Evolutionary conservation across 2,888 invertebrate genomes (phyloP), one percentile per base, ranked within the genome.

Genomic region (Plebejus argus): DNA sequence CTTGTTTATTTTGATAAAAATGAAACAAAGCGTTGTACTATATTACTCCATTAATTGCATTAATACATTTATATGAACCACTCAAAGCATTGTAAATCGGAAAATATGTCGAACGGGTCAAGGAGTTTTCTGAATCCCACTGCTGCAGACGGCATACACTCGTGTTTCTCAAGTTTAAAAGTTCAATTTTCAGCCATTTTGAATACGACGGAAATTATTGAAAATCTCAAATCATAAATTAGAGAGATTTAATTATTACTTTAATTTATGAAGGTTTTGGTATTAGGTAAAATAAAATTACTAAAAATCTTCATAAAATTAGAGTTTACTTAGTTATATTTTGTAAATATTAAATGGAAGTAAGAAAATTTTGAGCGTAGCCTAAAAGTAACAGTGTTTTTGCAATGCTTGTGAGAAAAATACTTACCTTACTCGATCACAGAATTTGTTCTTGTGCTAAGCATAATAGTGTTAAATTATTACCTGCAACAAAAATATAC

Each of bases 61-160:
- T 45, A 39, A 10, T n/a, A 56, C 4, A n/a, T 56, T 56, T 58
- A 7, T 58, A 58, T 20, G n/a, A 58, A 58, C n/a, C 58, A n/a
- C 20, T 58, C 20, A n/a, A 20, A 20, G 20, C 58, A 58, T 58
- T 58, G 58, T 66, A 66, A 66, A 66, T 66, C 28, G 28, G 66
- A 66, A 66, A 66, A 66, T 66, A 28, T 66, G 66, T 66, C 66
- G 66, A 66, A 12, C 61, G 1, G 66, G 66, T 66, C 66, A 66
- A 66, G 28, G 12, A 61, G 23, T 61, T 61, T 61, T 23, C 23
- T 23, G 61, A 23, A 58, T 58, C 61, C 8, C 10, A 23, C 20
- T 23, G 61, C 20, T 23, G 61, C 61, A 53, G 53, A 53, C 53
- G 10, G 23, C 61, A 61, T 61, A 10, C 61, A 12, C 66, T 12